phyloP scores from a whole-genome alignment of 2,888 invertebrate species.

The Ptychoptera albimana region DNA sequence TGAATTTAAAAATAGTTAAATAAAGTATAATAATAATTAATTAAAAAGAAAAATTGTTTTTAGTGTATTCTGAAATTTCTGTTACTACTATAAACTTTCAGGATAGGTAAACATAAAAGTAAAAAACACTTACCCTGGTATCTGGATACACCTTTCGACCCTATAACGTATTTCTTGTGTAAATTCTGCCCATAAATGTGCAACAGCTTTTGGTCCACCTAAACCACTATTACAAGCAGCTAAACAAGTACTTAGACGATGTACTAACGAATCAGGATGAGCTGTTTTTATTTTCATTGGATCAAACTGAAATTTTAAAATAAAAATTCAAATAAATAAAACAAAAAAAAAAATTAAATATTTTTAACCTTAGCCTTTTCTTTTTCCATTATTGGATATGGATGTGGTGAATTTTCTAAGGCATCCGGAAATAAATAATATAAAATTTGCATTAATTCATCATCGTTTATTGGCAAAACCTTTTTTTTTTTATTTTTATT shows the following conservation, averaged over 20 bases:
- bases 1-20: no score
- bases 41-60: no score
- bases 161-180: slow-evolving; percentile 75
- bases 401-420: slow-evolving; percentile 41
- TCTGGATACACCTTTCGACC: slow-evolving; percentile 64
- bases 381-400: slow-evolving; percentile 26
- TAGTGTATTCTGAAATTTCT: no score
- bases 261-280: slow-evolving; percentile 58
- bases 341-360: slow-evolving; percentile 28
- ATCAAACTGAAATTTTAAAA: slow-evolving; percentile 27
- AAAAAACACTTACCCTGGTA: slow-evolving; percentile 63
- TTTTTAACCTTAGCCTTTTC: slow-evolving; percentile 31
- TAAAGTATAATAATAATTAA: no score
- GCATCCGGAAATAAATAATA: slow-evolving; percentile 84
- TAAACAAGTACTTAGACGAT: slow-evolving; percentile 61
- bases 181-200: slow-evolving; percentile 90
- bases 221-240: slow-evolving; percentile 57
- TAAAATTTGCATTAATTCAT: slow-evolving; percentile 57
- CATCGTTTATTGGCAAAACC: slow-evolving; percentile 65
- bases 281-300: slow-evolving; percentile 54
- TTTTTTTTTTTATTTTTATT: slow-evolving; percentile 32
- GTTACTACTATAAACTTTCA: no score
- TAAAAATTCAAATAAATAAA: neutral
- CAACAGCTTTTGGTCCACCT: slow-evolving; percentile 57
- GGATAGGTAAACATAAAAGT: no score